Evolutionary conservation across 35 echinoderm and acorn worm species (phyloP), one percentile per base, ranked within the genome.

Genomic region (Heliocidaris tuberculata): DNA sequence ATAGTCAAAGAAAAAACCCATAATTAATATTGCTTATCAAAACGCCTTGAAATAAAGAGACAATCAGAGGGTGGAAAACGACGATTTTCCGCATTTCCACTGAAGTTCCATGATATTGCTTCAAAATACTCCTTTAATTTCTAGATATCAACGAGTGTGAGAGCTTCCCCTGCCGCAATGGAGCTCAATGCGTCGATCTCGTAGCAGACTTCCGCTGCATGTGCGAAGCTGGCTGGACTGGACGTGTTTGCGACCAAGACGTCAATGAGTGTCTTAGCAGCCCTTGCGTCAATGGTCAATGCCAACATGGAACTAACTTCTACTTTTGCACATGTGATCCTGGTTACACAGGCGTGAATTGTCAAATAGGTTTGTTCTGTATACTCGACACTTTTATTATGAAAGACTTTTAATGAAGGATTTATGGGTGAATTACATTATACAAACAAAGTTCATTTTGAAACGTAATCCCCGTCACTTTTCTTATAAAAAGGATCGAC

Each of bases 341-440:
- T 35, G 96, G 96, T 48, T 96, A 86, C 59, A 92, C 94, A 50
- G 96, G 94, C 29, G 93, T 70, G 30, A 92, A 93, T 88, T 96
- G 96, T 32, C 71, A 96, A 12, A 95, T 88, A 13, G 59, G 96
- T 96, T 60, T 47, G 96, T 50, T 50, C 17, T 42, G 21, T n/a
- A 78, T n/a, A 1, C 7, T 78, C 27, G 21, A 8, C 27, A 78
- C 8, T 78, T 27, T n/a, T 78, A 4, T 78, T n/a, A 6, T 78
- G 5, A 78, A 78, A 78, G 65, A 7, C 17, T 27, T 56, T 10
- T 56, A 56, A 56, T 12, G 52, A 6, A 56, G 10, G 11, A 56
- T 56, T 13, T 15, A 13, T 56, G 52, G 1, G 2, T 56, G 15
- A 56, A 56, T 56, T 13, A 10, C 10, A 56, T 56, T 13, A 56